Percentiles rank a stretch among this genome's conserved stretches.
Conservation (phyloP, 2,797 vertebrate species). For the Halcyon smyrnensis region DNA sequence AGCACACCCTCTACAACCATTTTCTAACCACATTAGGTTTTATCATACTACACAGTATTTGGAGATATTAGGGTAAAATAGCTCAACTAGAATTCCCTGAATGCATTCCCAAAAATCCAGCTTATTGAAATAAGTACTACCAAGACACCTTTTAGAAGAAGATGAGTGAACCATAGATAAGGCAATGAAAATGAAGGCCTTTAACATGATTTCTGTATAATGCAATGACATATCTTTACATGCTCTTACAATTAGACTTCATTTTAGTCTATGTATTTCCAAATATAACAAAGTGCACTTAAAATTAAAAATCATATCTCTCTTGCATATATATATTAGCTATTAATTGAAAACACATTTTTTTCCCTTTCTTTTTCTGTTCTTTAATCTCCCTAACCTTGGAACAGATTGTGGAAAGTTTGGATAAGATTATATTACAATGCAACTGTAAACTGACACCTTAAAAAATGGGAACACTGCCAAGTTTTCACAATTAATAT, state of each 20-base stretch:
- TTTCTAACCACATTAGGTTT: not conserved
- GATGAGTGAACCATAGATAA: not conserved
- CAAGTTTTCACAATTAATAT: slow-evolving; percentile 50
- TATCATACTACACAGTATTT: not conserved
- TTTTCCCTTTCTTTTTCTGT: not conserved
- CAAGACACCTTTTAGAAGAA: not conserved
- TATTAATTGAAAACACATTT: slow-evolving; percentile 18
- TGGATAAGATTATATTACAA: slow-evolving; percentile 29
- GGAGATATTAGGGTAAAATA: not conserved
- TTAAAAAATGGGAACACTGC: slow-evolving; percentile 26
- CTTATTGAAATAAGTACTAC: not conserved
- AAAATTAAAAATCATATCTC: not conserved
- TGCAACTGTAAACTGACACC: slow-evolving; percentile 29
- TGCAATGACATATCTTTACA: not conserved
- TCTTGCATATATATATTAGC: not conserved
- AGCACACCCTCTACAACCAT: not conserved
- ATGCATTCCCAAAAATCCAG: not conserved
- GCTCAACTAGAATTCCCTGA: not conserved
- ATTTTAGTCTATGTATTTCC: not conserved
- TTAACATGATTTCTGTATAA: not conserved
- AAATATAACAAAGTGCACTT: not conserved
- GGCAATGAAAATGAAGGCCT: not conserved
- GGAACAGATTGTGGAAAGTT: slow-evolving; percentile 5
- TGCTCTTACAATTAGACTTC: not conserved
- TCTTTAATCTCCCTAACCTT: slow-evolving; percentile 19